Evolutionary conservation across 1,140 invertebrate genomes (phyloP).

Genomic region (Drosophila pseudoananassae): DNA sequence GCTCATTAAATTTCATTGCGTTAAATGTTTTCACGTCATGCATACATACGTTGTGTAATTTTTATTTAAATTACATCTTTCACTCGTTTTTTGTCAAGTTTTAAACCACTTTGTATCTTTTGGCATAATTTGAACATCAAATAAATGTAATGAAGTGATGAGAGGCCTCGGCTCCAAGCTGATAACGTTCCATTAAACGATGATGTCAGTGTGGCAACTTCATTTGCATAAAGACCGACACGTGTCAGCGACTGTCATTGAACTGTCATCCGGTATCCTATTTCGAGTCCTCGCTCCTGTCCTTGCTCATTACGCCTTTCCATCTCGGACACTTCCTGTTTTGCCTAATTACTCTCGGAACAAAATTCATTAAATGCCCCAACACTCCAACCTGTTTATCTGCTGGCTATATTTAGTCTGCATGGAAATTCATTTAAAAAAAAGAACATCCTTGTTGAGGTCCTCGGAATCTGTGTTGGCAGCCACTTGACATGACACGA

Average conservation of each 20-base stretch:
- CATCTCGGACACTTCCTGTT: constrained; percentile 26
- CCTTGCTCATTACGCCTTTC: constrained; percentile 12
- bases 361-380: constrained; percentile 61
- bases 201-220: constrained; percentile 59
- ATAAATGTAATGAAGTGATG: constrained; percentile 26
- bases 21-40: constrained; percentile 23
- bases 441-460: constrained; percentile 44
- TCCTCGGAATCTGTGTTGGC: constrained; percentile 27
- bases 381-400: constrained; percentile 37
- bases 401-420: constrained; percentile 52
- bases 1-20: constrained; percentile 71
- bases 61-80: constrained; percentile 22
- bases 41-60: constrained; percentile 34
- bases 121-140: constrained; percentile 65
- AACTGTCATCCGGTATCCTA: constrained; percentile 50
- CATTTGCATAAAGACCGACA: constrained; percentile 54
- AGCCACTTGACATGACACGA: constrained; percentile 13
- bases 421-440: constrained; percentile 67
- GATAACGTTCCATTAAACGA: constrained; percentile 45
- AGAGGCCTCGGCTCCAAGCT: constrained; percentile 10
- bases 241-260: constrained; percentile 48
- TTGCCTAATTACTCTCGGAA: constrained; percentile 54
- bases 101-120: constrained; percentile 26
- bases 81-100: neutral
- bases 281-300: constrained; percentile 6